Conservation (phyloP, 2,797 vertebrate genomes). For the Scleropages formosus region DNA sequence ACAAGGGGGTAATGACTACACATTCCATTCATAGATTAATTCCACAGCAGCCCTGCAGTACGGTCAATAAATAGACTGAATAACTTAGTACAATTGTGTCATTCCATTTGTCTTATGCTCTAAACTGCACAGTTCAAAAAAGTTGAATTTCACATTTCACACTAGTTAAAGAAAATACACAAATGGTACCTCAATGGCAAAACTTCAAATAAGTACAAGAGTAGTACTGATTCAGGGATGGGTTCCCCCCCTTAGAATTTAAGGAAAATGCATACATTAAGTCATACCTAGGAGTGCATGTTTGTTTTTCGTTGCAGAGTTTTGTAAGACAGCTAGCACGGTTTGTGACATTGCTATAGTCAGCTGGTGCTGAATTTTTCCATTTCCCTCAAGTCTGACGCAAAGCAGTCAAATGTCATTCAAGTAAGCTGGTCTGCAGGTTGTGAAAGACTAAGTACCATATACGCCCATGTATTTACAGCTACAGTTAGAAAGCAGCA, state of each 20-base stretch:
- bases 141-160: constrained; percentile 44
- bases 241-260: too few species aligned
- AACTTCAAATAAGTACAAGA: constrained; percentile 37
- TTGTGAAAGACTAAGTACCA: constrained; percentile 41
- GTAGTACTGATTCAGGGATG: constrained; percentile 23
- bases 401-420: constrained; percentile 30
- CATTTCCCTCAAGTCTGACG: background rate
- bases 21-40: background rate
- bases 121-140: constrained; percentile 32
- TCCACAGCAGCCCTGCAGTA: constrained; percentile 35
- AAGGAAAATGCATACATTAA: too few species aligned
- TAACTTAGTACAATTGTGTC: constrained; percentile 23
- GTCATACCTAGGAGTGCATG: too few species aligned
- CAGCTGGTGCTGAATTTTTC: background rate
- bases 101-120: constrained; percentile 16
- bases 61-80: constrained; percentile 52
- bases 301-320: too few species aligned
- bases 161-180: constrained; percentile 36
- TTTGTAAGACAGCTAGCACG: too few species aligned
- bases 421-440: constrained; percentile 48
- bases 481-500: constrained; percentile 37
- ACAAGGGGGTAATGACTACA: background rate
- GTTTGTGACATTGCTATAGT: too few species aligned
- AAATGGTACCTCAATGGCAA: background rate
- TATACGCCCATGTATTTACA: constrained; percentile 63